Evolutionary conservation across 1,140 invertebrate species (phyloP), one percentile per base, ranked within the genome.

Genomic region (Tribolium madens): DNA sequence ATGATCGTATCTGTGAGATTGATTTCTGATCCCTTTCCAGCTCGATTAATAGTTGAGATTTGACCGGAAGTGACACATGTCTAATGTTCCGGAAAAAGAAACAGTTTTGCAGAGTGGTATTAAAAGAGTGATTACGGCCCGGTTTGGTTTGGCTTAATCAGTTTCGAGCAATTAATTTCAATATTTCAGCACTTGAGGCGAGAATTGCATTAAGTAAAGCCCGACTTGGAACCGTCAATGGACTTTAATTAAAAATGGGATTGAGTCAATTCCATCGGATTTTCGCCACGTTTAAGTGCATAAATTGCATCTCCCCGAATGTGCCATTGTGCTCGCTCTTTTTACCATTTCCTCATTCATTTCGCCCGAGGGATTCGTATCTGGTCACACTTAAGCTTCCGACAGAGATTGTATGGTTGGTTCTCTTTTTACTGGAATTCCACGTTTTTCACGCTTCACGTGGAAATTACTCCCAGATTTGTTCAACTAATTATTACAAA

Each of bases 401-500:
- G 21, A 64, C 57, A 64, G 57, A 31, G 57, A 64, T 33, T 64
- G 57, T 26, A 64, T 18, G 57, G n/a, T 14, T 9, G 5, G 21
- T 64, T 64, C 57, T 64, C 57, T 64, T 64, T 64, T 64, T 64
- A 64, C 31, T 13, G 26, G 6, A 64, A 64, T 64, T 64, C 13
- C 18, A 17, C 57, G 12, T 64, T 64, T 64, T 64, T 64, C 57
- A 13, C 57, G 57, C 57, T 18, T 64, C 57, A 13, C 57, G 57
- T 64, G n/a, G 31, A 64, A 64, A 64, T 60, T 60, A 60, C 26
- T 60, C 21, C 53, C 17, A 21, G 17, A 60, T 64, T 64, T 64
- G 57, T 64, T 64, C 36, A 26, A 64, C 57, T 64, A 64, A 64
- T 64, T 64, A 64, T 36, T 64, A 64, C 57, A 64, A 64, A 64